Conservation (phyloP, 2,888 invertebrate species). For the Agrotis exclamationis region DNA sequence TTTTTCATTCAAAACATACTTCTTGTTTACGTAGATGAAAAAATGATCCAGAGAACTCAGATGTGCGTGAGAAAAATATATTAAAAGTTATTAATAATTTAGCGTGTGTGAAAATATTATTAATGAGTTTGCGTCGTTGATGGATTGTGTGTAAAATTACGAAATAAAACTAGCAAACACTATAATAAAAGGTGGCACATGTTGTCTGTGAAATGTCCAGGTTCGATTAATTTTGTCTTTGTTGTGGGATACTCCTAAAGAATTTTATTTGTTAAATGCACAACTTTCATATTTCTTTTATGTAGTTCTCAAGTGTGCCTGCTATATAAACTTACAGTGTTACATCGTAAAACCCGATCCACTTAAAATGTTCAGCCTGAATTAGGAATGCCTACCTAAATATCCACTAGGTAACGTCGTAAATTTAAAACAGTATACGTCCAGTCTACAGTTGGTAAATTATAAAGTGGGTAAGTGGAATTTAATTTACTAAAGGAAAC, state of each 20-base stretch:
- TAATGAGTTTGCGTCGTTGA: conserved; percentile 32
- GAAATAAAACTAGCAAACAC: neutral
- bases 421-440: conserved; percentile 22
- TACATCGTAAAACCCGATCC: neutral
- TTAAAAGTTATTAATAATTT: conserved; percentile 50
- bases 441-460: conserved; percentile 18
- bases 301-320: neutral
- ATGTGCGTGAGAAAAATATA: conserved; percentile 24
- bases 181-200: neutral
- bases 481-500: conserved; percentile 62
- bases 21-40: conserved; percentile 52
- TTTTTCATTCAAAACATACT: conserved; percentile 47
- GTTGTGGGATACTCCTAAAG: neutral
- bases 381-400: conserved; percentile 6
- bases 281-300: neutral
- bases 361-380: neutral
- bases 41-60: conserved; percentile 43
- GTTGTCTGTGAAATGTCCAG: too few relatives aligned
- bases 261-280: conserved; percentile 13
- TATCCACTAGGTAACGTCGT: neutral
- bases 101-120: conserved; percentile 43
- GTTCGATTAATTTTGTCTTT: neutral
- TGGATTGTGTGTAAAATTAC: conserved; percentile 4
- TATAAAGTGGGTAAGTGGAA: conserved; percentile 48
- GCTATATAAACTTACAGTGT: neutral